phyloP scores from a whole-genome alignment of 2,113 vertebrate genomes.

The Upupa epops region DNA sequence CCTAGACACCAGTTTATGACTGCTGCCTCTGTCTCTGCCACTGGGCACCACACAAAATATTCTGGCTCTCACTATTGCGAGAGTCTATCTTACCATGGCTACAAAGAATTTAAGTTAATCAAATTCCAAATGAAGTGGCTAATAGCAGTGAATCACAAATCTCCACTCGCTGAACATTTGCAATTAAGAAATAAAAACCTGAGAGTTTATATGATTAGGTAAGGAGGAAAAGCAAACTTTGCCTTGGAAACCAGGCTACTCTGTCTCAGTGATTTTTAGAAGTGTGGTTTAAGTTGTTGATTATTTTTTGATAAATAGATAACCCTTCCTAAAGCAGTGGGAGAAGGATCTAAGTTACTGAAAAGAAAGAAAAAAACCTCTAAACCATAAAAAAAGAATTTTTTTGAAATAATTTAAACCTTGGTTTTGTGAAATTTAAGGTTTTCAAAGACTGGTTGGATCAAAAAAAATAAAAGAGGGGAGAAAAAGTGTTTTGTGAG shows the following conservation, averaged over 20 bases:
- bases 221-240: not conserved
- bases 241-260: not conserved
- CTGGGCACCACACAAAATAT: not conserved
- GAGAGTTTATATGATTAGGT: not conserved
- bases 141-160: not conserved
- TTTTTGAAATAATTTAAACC: not conserved
- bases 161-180: not conserved
- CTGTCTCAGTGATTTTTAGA: not conserved
- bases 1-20: not conserved
- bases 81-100: not conserved
- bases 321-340: not conserved
- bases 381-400: not conserved
- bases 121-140: not conserved
- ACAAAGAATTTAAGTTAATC: not conserved
- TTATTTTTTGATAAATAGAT: not conserved
- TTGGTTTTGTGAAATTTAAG: not conserved
- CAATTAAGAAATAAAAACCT: slow-evolving; percentile 15
- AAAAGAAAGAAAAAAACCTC: not conserved
- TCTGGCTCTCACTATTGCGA: not conserved
- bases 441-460: not conserved
- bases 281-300: not conserved
- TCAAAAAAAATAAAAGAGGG: not conserved
- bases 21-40: not conserved
- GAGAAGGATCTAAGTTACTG: not conserved
- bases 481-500: not conserved